phyloP scores from a whole-genome alignment of 2,797 vertebrate species.

The Galaxias olidus region DNA sequence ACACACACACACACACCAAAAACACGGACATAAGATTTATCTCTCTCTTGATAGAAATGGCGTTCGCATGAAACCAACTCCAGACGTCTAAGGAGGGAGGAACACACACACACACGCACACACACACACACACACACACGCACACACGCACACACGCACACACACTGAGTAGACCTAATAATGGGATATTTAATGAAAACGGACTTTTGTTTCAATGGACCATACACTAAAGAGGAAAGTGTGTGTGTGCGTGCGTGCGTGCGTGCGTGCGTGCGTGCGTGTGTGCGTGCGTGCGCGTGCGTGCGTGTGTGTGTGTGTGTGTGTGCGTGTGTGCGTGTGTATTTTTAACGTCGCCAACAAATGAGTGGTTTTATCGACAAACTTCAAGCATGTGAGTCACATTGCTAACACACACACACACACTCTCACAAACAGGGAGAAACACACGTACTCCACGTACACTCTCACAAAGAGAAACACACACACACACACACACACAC shows the following conservation, averaged over 20 bases:
- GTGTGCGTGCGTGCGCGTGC: constrained; percentile 1
- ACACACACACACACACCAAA: too few species aligned
- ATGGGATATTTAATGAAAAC: too few species aligned
- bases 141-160: constrained; percentile 9
- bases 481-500: constrained; percentile 2
- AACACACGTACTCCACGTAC: constrained; percentile 8
- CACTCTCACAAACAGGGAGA: constrained; percentile 3
- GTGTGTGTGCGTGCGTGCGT: constrained; percentile 7
- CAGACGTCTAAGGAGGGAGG: background rate
- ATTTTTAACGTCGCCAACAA: constrained; percentile 33
- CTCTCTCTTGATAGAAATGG: too few species aligned
- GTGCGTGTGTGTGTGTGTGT: constrained; percentile 12
- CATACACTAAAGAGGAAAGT: background rate
- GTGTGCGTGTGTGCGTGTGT: constrained; percentile 27
- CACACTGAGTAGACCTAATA: background rate
- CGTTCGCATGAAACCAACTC: too few species aligned
- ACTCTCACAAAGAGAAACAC: background rate
- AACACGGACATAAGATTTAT: too few species aligned
- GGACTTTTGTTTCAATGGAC: too few species aligned
- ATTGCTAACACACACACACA: constrained; percentile 1
- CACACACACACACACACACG: background rate
- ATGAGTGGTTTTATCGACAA: constrained; percentile 35
- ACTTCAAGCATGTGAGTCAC: background rate
- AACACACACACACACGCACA: constrained; percentile 4
- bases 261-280: background rate